A percentile compares a stretch with the other conserved stretches of the same genome.
Evolutionary conservation across 37 sponge, comb jelly and placozoan species (phyloP).

Genomic region (Lycopodina hypogea): DNA sequence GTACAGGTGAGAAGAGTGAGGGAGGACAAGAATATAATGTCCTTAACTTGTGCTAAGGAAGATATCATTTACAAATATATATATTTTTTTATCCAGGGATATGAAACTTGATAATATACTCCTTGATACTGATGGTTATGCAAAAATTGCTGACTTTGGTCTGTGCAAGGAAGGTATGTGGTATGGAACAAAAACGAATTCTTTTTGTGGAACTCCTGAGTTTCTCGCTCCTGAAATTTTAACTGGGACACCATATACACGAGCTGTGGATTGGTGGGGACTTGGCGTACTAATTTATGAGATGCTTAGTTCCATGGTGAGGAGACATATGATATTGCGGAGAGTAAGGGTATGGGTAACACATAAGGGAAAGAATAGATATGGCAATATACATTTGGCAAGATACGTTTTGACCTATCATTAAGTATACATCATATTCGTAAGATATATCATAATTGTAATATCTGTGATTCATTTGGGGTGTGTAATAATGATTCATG

Average conservation of each 20-base stretch:
- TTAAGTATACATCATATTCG: no score
- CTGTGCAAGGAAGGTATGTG: slow-evolving; percentile 97
- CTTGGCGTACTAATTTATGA: slow-evolving; percentile 97
- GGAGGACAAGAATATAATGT: no score
- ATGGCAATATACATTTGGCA: no score
- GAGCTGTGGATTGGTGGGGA: slow-evolving; percentile 99
- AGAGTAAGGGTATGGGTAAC: no score
- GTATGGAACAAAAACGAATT: slow-evolving; percentile 84
- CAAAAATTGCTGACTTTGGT: slow-evolving; percentile 97
- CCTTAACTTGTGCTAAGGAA: no score
- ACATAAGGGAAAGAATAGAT: no score
- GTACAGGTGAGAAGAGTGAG: slow-evolving; percentile 65
- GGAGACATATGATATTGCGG: background rate
- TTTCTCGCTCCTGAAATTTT: slow-evolving; percentile 97
- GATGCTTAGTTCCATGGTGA: slow-evolving; percentile 96
- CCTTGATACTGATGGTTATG: slow-evolving; percentile 87
- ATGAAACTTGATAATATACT: slow-evolving; percentile 96
- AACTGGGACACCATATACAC: slow-evolving; percentile 97
- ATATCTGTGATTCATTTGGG: no score
- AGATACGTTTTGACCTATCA: no score
- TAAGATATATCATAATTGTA: no score
- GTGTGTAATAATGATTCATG: no score
- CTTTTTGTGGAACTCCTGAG: slow-evolving; percentile 99
- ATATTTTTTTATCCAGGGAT: slow-evolving; percentile 41
- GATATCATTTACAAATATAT: no score